Conservation (phyloP, 2,888 invertebrate genomes). For the Pseudeuparius sepicola region DNA sequence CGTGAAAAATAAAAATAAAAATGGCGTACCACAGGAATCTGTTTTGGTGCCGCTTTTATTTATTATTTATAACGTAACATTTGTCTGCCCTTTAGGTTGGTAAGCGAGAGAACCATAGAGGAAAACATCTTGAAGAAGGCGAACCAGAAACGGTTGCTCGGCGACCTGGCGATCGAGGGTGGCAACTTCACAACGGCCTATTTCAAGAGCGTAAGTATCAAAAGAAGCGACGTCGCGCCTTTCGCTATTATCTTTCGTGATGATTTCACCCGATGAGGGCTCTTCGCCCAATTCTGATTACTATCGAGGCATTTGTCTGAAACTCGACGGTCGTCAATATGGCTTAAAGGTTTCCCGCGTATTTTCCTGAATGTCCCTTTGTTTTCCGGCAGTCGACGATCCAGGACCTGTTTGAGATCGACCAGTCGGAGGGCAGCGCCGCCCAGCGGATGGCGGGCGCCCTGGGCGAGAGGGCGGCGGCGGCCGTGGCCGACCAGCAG, state of each 20-base stretch:
- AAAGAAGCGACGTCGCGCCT: not conserved
- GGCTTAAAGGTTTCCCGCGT: no score
- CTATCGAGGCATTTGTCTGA: conserved; percentile 37
- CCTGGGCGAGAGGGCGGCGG: conserved; percentile 38
- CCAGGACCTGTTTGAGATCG: conserved; percentile 81
- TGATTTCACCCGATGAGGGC: not conserved
- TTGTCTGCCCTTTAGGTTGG: conserved; percentile 57
- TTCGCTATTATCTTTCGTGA: not conserved
- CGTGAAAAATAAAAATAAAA: no score
- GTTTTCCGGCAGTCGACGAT: conserved; percentile 89
- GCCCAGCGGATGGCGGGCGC: conserved; percentile 49
- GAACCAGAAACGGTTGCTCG: conserved; percentile 90
- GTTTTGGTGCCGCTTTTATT: no score
- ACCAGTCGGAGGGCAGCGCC: conserved; percentile 52
- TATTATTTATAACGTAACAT: no score
- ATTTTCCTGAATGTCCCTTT: no score
- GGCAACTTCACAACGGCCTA: conserved; percentile 97
- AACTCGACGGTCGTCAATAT: no score
- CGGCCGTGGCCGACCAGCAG: conserved; percentile 24
- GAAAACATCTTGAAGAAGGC: conserved; percentile 99
- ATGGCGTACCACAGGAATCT: no score
- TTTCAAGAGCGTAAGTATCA: conserved; percentile 66
- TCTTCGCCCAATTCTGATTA: no score
- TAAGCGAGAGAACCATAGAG: conserved; percentile 95
- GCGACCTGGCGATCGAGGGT: conserved; percentile 95